Evolutionary conservation across 2,797 vertebrate species (phyloP).

Genomic region (Peromyscus melanophrys): DNA sequence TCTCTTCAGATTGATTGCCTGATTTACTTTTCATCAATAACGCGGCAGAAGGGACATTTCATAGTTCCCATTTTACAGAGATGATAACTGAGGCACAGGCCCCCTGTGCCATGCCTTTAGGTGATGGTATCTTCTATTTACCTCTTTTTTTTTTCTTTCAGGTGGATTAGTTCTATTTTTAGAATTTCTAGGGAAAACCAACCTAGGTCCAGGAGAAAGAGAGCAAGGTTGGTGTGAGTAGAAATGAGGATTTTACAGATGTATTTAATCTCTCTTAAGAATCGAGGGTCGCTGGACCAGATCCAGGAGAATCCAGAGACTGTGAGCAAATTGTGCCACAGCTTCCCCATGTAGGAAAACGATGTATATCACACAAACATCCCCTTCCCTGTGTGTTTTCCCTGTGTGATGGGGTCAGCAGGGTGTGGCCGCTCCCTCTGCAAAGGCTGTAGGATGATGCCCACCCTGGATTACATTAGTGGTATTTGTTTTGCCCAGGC

Average conservation of each 20-base stretch:
- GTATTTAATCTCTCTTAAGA: neutral
- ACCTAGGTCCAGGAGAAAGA: neutral
- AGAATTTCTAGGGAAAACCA: neutral
- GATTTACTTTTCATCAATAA: constrained; percentile 27
- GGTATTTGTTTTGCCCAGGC: constrained; percentile 38
- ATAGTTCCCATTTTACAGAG: neutral
- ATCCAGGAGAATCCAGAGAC: neutral
- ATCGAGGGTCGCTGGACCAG: neutral
- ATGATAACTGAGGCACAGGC: neutral
- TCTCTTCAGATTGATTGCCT: neutral
- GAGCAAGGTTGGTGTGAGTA: neutral
- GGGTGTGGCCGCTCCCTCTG: constrained; percentile 73
- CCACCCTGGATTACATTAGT: constrained; percentile 70
- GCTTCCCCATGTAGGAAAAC: neutral
- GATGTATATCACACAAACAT: neutral
- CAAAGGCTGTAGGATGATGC: constrained; percentile 45
- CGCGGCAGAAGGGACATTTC: neutral
- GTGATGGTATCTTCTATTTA: neutral
- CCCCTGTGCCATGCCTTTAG: neutral
- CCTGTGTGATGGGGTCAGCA: neutral
- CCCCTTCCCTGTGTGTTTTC: neutral
- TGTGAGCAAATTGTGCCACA: neutral
- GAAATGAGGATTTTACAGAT: neutral
- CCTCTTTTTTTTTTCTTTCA: neutral
- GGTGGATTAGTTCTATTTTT: constrained; percentile 15